Base-by-base conservation (phyloP, 2,797 vertebrate species). In the Clamator glandarius region DNA sequence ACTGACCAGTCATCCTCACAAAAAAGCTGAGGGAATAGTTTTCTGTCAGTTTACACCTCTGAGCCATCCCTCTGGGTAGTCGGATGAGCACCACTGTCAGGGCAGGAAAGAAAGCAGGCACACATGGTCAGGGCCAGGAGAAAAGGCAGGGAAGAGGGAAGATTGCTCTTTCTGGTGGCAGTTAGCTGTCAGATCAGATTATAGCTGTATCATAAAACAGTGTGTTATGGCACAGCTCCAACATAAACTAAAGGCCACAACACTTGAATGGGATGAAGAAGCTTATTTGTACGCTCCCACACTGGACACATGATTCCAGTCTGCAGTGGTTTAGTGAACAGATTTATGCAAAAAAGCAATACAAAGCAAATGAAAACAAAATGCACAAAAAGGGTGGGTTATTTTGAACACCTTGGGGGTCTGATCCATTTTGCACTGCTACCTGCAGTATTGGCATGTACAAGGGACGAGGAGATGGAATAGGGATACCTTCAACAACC, bases 151-250 rank as follows among this genome's bases (percentile, higher is more conserved):
- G 62, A 78, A 81, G 51, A 81, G 41, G 68, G 54, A 91, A 92
- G 54, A 85, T 86, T 19, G 1, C 57, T 93, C 74, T 82, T 80
- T 68, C 84, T 96, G 66, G 83, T 92, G 94, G 83, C 82, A 92
- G 89, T 76, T 84, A 92, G 63, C 90, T 95, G 94, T 95, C 92
- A 91, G 50, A 84, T 86, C 83, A 92, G 85, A 92, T 93, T 92
- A 94, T 92, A 94, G 59, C 58, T 88, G 83, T 84, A 78, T 92
- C 89, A 62, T 75, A 88, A 93, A 93, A n/a, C 54, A 90, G 62
- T 18, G 6, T 62, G 44, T 64, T 92, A 62, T 92, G 93, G 93
- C 92, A 86, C 48, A 36, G 28, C 20, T 94, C 85, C 94, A 96
- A 81, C 51, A 78, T 7, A 91, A 95, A 94, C 69, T 51, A 69